Evolutionary conservation across 1,140 invertebrate species (phyloP), one percentile per base, ranked within the genome.

Genomic region (Stenopsyche tienmushanensis): DNA sequence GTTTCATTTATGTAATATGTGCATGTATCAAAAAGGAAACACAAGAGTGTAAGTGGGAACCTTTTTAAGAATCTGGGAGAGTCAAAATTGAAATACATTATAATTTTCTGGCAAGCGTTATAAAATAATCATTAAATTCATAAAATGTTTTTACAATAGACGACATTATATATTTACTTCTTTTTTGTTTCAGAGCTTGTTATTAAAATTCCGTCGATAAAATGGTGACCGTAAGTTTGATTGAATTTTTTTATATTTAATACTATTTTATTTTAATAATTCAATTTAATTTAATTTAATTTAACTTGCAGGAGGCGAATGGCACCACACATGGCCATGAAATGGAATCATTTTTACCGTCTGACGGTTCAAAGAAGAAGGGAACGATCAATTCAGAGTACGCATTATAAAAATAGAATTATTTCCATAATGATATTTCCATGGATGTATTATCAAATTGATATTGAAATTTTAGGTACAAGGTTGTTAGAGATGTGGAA

Each of bases 271-370:
- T 18, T 50, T 18, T 50, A 17, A n/a, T n/a, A n/a, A n/a, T 55
- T 34, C n/a, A 15, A 20, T 10, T n/a, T 34, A 39, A 23, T 42
- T 13, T 42, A 29, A 21, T n/a, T 3, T 17, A 1, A 23, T 20
- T 64, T 44, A 7, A 25, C 17, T 66, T 64, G 34, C 24, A 70
- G 68, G 68, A 70, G 60, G 45, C 8, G 64, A 70, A 44, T 60
- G 67, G n/a, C 42, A 20, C 39, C 8, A 66, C 67, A 9, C 67
- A 72, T 41, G 70, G 75, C 47, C 77, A 79, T 71, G 86, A 88
- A 75, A 76, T 87, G 76, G 85, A 88, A 66, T 85, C 84, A 55
- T 88, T 88, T 68, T 73, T 88, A 24, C 85, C 86, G 18, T 78
- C 81, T 70, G 85, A 86, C 72, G 82, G 82, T 42, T 81, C 82